Evolutionary conservation across 92 coral and sea anemone genomes (phyloP), one percentile per base, ranked within the genome.

Genomic region (Siderastrea radians): DNA sequence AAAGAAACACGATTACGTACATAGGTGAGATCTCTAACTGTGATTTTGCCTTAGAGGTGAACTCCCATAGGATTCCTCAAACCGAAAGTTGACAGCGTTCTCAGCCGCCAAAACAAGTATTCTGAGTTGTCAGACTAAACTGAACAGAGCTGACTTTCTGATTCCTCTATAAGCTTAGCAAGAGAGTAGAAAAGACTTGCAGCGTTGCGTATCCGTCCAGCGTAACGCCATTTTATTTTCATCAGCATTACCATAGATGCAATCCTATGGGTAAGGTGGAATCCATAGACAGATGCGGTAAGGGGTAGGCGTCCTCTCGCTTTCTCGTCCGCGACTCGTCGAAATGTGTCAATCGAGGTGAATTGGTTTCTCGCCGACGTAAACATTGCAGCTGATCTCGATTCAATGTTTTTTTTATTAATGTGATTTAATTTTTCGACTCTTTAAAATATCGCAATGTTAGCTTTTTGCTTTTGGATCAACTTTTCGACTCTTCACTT

Each of bases 51-150:
- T 66, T 10, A 70, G 46, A 65, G 63, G 86, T 53, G 48, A 3
- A 46, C 70, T 52, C 2, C 80, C 67, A 57, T 54, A 87, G 3
- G 79, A 57, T 49, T 58, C 91, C n/a, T 7, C 46, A 58, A 87
- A 81, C 53, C 91, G 43, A 87, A 68, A 45, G 77, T 73, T 19
- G 68, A 11, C 49, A 87, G 70, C 77, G 70, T 80, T 43, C 91
- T 80, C 26, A 88, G 87, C 59, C 91, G 87, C 62, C 82, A 83
- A 72, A 68, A 66, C 58, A 88, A 81, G 87, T 63, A 88, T 78
- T 88, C 91, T 74, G 86, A 82, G 66, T 77, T 70, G 81, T 88
- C 87, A 0, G 26, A 72, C 15, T 57, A 80, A n/a, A 57, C 45
- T 53, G 64, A 80, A 54, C 60, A 15, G 48, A 68, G 58, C 51